phyloP scores from a whole-genome alignment of 1,140 invertebrate species.

The Heterodera carotae region DNA sequence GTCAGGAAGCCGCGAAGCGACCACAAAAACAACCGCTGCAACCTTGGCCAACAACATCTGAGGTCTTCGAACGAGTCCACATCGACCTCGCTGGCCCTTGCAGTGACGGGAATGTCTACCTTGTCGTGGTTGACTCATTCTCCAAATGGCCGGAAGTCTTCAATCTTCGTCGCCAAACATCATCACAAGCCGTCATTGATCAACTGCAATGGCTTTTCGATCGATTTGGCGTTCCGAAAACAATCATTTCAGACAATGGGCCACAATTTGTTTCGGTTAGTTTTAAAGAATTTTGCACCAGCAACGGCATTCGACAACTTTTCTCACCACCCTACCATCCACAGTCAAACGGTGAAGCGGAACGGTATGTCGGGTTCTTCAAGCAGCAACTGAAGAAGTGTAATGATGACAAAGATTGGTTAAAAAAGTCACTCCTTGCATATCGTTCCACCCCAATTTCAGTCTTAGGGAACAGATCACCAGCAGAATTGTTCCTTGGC shows the following conservation, averaged over 20 bases:
- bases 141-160: background rate
- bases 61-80: slow-evolving; percentile 26
- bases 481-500: slow-evolving; percentile 20
- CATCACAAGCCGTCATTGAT: background rate
- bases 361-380: slow-evolving; percentile 61
- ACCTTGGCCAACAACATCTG: slow-evolving; percentile 10
- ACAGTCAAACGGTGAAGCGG: slow-evolving; percentile 60
- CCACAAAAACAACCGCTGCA: slow-evolving; percentile 5
- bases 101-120: background rate
- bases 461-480: background rate
- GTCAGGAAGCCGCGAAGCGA: slow-evolving; percentile 11
- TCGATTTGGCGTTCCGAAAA: slow-evolving; percentile 12
- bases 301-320: slow-evolving; percentile 48
- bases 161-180: background rate
- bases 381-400: slow-evolving; percentile 30
- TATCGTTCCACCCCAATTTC: slow-evolving; percentile 17
- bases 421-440: slow-evolving; percentile 3
- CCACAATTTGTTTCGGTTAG: slow-evolving; percentile 60
- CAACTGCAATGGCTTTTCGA: background rate
- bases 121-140: background rate
- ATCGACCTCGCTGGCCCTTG: slow-evolving; percentile 24
- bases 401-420: slow-evolving; percentile 20
- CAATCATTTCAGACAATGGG: slow-evolving; percentile 64
- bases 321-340: slow-evolving; percentile 57
- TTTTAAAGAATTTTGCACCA: slow-evolving; percentile 57